Evolutionary conservation across 2,888 invertebrate genomes (phyloP).

Genomic region (Iselma pallidipennis): DNA sequence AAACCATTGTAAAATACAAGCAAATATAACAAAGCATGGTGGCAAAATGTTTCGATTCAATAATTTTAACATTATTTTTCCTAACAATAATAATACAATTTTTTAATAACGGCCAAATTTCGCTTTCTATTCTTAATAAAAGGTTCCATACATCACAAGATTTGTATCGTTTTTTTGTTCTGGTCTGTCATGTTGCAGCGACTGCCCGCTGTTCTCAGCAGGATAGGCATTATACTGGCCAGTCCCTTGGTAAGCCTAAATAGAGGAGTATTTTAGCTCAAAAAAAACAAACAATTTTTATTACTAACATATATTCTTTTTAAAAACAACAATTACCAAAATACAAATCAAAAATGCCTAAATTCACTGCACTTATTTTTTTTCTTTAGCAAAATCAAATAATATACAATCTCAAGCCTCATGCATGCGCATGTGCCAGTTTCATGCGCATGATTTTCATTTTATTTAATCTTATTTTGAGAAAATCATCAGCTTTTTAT

Average conservation of each 20-base stretch:
- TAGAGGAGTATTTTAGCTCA: constrained; percentile 39
- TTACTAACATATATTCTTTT: no score
- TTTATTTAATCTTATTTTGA: background rate
- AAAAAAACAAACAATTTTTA: no score
- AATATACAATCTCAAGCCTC: constrained; percentile 14
- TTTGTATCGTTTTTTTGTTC: constrained; percentile 27
- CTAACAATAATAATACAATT: no score
- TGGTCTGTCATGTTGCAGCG: constrained; percentile 81
- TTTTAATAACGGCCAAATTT: background rate
- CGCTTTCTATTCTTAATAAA: background rate
- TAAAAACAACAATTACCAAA: no score
- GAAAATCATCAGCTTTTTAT: background rate
- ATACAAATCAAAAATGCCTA: constrained; percentile 22
- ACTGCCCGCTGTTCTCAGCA: constrained; percentile 93
- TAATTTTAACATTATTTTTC: no score
- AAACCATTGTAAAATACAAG: background rate
- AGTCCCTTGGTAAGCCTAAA: constrained; percentile 92
- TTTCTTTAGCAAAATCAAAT: background rate
- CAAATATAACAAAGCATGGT: no score
- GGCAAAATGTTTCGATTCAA: background rate
- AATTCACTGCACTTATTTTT: constrained; percentile 26
- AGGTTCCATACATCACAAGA: background rate
- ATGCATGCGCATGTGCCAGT: constrained; percentile 36
- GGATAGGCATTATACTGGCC: constrained; percentile 95
- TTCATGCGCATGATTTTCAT: constrained; percentile 39